phyloP scores from a whole-genome alignment of 2,113 vertebrate genomes.

The Gymnorhina tibicen region DNA sequence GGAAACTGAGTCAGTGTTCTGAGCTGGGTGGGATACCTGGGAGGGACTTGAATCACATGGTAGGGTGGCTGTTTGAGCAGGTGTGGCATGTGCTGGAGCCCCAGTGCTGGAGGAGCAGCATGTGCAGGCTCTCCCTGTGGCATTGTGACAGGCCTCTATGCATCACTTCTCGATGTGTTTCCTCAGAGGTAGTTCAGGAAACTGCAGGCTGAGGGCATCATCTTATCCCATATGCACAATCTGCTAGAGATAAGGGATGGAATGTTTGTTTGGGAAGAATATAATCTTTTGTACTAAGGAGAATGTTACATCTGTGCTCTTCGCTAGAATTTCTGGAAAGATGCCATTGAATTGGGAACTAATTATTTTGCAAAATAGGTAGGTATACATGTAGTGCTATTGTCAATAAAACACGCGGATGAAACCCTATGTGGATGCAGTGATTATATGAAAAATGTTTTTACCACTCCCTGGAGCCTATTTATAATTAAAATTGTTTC shows the following conservation, averaged over 20 bases:
- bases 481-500: conserved; percentile 27
- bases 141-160: background rate
- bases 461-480: conserved; percentile 12
- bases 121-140: rapidly evolving
- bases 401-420: background rate
- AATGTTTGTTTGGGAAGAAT: background rate
- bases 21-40: background rate
- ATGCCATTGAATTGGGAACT: background rate
- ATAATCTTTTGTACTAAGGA: background rate
- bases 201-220: rapidly evolving
- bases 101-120: too few relatives aligned
- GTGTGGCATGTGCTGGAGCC: rapidly evolving
- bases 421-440: background rate
- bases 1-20: background rate
- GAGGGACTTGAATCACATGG: rapidly evolving
- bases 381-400: background rate
- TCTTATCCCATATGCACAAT: too few relatives aligned
- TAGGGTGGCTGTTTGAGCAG: rapidly evolving
- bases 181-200: background rate
- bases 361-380: background rate
- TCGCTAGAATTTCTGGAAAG: background rate
- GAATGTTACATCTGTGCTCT: background rate
- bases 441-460: conserved; percentile 40
- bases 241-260: background rate
- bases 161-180: rapidly evolving